These are phyloP conservation scores for Hylia prasina DNA, from an alignment of 2,113 vertebrate species.

Conservation along the genomic window DNA sequence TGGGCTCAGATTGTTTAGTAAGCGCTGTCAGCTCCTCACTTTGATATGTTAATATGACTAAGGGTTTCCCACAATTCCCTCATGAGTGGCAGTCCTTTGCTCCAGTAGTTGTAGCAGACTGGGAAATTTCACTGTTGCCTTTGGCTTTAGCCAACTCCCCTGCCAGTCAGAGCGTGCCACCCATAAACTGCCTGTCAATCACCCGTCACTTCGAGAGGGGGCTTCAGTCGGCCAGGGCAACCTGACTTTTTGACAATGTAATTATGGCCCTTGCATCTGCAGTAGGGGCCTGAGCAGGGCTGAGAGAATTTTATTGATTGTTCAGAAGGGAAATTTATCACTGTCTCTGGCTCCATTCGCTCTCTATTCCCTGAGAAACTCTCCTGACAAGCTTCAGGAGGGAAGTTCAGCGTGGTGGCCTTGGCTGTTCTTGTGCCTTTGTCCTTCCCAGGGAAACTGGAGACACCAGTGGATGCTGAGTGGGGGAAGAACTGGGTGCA, in stretches of 20 bases:
- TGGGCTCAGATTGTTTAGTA: constrained; percentile 59
- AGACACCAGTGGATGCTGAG: background rate
- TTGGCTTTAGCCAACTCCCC: constrained; percentile 68
- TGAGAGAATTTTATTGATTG: constrained; percentile 90
- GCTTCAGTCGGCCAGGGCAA: constrained; percentile 67
- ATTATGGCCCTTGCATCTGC: constrained; percentile 85
- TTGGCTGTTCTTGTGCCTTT: constrained; percentile 68
- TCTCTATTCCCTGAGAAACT: constrained; percentile 76
- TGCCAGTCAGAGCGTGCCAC: constrained; percentile 80
- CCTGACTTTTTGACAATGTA: constrained; percentile 91
- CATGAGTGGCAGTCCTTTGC: constrained; percentile 64
- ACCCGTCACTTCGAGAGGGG: constrained; percentile 73
- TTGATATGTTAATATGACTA: constrained; percentile 81
- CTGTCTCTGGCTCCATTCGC: constrained; percentile 79
- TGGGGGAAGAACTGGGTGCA: background rate
- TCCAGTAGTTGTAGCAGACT: constrained; percentile 67
- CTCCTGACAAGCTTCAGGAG: constrained; percentile 72
- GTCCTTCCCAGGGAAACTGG: constrained; percentile 60
- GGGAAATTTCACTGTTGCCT: constrained; percentile 72
- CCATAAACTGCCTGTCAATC: constrained; percentile 77
- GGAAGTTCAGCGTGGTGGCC: constrained; percentile 52
- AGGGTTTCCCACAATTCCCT: constrained; percentile 61
- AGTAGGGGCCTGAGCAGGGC: constrained; percentile 73
- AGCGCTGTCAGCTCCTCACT: constrained; percentile 70
- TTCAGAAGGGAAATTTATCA: constrained; percentile 93